A percentile compares a stretch with the other conserved stretches of the same genome.
Evolutionary conservation across 1,140 invertebrate genomes (phyloP).

Genomic region (Camponotus pennsylvanicus): DNA sequence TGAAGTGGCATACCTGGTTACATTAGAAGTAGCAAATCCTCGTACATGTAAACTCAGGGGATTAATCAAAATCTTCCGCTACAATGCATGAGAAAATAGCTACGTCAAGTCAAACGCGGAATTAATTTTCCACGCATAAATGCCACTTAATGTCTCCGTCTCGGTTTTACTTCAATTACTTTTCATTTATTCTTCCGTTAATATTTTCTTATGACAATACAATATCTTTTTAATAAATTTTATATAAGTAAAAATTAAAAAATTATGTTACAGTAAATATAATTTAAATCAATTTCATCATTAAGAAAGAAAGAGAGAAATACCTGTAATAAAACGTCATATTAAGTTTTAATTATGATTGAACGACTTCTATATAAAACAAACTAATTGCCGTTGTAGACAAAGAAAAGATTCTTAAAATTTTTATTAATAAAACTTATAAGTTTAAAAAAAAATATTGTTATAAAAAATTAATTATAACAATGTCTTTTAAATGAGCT

Average conservation of each 20-base stretch:
- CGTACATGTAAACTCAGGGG: conserved; percentile 47
- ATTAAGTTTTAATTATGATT: not conserved
- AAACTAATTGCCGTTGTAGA: not conserved
- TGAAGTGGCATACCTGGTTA: conserved; percentile 53
- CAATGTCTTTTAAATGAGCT: not conserved
- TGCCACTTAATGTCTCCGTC: conserved; percentile 6
- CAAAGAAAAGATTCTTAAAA: not conserved
- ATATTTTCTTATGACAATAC: not conserved
- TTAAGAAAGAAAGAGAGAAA: not conserved
- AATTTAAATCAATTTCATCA: not conserved
- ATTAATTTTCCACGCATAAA: conserved; percentile 46
- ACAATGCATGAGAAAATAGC: conserved; percentile 58
- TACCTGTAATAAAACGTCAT: not conserved
- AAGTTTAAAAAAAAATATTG: not conserved
- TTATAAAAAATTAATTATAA: not conserved
- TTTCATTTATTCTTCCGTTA: not conserved
- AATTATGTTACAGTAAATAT: not conserved
- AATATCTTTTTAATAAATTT: conserved; percentile 5
- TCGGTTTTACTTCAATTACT: not conserved
- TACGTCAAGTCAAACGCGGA: conserved; percentile 28
- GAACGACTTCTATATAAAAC: conserved; percentile 10
- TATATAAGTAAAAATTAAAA: not conserved
- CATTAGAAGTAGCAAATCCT: conserved; percentile 57
- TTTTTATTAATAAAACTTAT: not conserved
- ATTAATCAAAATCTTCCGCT: conserved; percentile 63